Evolutionary conservation across 2,113 vertebrate species (phyloP).

Genomic region (Pontoporia blainvillei): DNA sequence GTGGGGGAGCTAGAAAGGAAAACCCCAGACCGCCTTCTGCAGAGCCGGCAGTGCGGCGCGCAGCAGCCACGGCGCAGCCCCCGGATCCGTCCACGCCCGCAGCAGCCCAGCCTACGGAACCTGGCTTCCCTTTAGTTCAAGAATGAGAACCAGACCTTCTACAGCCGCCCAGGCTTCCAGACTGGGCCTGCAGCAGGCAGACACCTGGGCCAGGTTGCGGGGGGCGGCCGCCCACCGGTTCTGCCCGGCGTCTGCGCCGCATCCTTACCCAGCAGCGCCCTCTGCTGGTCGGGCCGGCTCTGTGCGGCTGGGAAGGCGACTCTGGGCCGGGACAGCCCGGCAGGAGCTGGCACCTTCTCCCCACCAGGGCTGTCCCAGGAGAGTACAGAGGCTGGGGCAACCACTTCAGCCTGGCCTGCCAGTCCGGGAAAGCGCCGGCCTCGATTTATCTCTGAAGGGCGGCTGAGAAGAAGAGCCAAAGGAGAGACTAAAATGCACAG

Average conservation of each 20-base stretch:
- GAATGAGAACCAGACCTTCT: neutral
- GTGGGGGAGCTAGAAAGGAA: neutral
- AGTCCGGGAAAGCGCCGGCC: rapidly evolving
- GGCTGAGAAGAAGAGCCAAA: neutral
- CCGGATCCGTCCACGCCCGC: neutral
- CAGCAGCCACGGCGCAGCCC: neutral
- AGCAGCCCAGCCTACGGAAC: neutral
- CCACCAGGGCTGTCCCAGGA: rapidly evolving
- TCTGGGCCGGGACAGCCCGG: rapidly evolving
- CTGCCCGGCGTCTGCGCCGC: neutral
- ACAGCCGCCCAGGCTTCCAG: neutral
- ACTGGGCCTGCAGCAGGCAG: neutral
- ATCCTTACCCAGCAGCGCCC: conserved; percentile 48
- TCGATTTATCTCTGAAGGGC: neutral
- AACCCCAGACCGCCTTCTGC: neutral
- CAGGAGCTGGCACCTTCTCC: no score
- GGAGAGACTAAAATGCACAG: neutral
- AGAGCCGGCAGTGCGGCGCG: neutral
- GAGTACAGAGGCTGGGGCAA: neutral
- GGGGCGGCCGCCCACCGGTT: neutral
- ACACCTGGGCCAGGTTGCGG: rapidly evolving
- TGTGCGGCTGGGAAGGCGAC: neutral
- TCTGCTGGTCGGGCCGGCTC: conserved; percentile 56
- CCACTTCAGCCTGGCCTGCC: neutral
- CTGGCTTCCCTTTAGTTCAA: neutral